These are phyloP conservation scores for Hipparchia sbordonii DNA, from an alignment of 2,888 invertebrate species.

Conservation along the genomic window DNA sequence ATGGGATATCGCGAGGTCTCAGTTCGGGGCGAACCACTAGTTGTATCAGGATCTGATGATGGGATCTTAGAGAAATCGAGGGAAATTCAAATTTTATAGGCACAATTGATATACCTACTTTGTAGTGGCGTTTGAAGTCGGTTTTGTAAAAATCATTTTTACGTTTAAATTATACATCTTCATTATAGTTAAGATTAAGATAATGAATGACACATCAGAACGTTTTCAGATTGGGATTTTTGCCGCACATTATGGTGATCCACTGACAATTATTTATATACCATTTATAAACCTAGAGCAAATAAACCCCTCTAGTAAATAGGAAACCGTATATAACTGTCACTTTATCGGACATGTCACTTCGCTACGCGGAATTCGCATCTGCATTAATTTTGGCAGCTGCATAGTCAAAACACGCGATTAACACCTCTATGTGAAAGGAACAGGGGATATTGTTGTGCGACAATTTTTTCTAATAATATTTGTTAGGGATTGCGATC, in stretches of 20 bases:
- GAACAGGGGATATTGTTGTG: conserved; percentile 19
- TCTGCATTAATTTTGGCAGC: conserved; percentile 49
- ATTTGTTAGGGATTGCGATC: conserved; percentile 50
- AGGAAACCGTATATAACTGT: conserved; percentile 56
- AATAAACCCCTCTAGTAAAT: conserved; percentile 44
- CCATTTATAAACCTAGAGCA: neutral
- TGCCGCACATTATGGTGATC: neutral
- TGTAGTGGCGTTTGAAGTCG: too few species aligned
- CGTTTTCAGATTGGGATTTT: neutral
- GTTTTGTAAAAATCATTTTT: too few species aligned
- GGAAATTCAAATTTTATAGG: too few species aligned
- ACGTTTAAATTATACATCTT: too few species aligned
- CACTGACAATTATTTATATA: neutral
- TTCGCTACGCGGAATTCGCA: conserved; percentile 44
- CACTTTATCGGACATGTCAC: conserved; percentile 46
- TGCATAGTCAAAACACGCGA: conserved; percentile 32
- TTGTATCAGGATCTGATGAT: too few species aligned
- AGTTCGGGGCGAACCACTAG: too few species aligned
- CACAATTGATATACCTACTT: too few species aligned
- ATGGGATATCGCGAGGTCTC: too few species aligned
- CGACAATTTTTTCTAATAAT: conserved; percentile 30
- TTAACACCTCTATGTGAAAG: conserved; percentile 12
- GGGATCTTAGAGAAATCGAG: too few species aligned
- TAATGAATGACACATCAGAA: neutral
- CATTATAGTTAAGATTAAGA: too few species aligned